phyloP scores from a whole-genome alignment of 2,797 vertebrate species.

The Poecilia gillii region DNA sequence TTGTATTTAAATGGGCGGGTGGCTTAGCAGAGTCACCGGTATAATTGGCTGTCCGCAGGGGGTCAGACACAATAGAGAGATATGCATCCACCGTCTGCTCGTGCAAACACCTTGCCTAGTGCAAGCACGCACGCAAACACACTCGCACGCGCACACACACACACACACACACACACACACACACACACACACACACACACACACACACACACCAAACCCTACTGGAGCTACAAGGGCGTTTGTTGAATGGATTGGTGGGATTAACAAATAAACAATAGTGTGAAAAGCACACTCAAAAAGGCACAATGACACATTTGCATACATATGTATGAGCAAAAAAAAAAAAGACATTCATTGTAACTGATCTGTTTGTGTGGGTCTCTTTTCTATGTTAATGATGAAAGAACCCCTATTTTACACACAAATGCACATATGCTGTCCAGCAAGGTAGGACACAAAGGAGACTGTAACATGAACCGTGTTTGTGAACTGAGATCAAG shows the following conservation, averaged over 20 bases:
- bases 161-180: slow-evolving; percentile 2
- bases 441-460: slow-evolving; percentile 9
- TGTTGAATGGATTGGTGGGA: slow-evolving; percentile 52
- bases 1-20: slow-evolving; percentile 58
- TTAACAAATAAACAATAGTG: slow-evolving; percentile 71
- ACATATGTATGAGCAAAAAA: slow-evolving; percentile 12
- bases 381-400: slow-evolving; percentile 53
- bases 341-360: slow-evolving; percentile 16
- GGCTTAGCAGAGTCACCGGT: slow-evolving; percentile 35
- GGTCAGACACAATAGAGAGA: slow-evolving; percentile 60
- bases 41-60: slow-evolving; percentile 47
- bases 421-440: slow-evolving; percentile 23
- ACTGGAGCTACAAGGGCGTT: slow-evolving; percentile 50
- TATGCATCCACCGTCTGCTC: slow-evolving; percentile 52
- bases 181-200: not conserved
- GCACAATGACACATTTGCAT: slow-evolving; percentile 27
- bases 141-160: slow-evolving; percentile 18
- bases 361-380: slow-evolving; percentile 20
- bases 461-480: not conserved
- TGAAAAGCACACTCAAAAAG: slow-evolving; percentile 35
- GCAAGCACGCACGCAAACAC: slow-evolving; percentile 26
- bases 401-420: slow-evolving; percentile 16
- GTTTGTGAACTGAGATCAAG: not conserved
- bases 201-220: slow-evolving; percentile 35
- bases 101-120: slow-evolving; percentile 27